Conservation (phyloP, 1,140 invertebrate species). For the Lepeophtheirus salmonis region DNA sequence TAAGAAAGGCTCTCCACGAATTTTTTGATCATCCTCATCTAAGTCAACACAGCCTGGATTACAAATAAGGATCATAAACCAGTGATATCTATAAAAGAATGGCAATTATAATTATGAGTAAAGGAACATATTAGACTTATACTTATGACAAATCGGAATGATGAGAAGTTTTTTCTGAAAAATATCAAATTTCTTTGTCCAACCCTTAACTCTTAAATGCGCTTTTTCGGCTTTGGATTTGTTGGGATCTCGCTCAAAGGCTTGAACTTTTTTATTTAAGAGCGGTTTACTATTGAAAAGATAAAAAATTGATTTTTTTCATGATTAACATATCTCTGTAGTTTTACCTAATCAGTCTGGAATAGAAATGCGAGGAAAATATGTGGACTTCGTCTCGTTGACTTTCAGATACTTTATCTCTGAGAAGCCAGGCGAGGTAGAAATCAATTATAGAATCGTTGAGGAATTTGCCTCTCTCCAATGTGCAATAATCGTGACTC, state of each 20-base stretch:
- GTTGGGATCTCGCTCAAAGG: slow-evolving; percentile 17
- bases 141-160: slow-evolving; percentile 86
- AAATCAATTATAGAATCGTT: slow-evolving; percentile 97
- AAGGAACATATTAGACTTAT: slow-evolving; percentile 1
- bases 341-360: slow-evolving; percentile 46
- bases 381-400: slow-evolving; percentile 65
- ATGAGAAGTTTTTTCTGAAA: slow-evolving; percentile 93
- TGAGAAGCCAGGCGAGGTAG: slow-evolving; percentile 59
- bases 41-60: not conserved
- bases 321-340: not conserved
- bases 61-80: not conserved
- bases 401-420: slow-evolving; percentile 45
- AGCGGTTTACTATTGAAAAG: slow-evolving; percentile 12
- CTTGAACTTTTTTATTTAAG: slow-evolving; percentile 37
- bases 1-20: slow-evolving; percentile 1
- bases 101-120: not conserved
- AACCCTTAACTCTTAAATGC: slow-evolving; percentile 71
- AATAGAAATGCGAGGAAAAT: slow-evolving; percentile 91
- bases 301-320: not conserved
- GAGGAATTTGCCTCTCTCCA: slow-evolving; percentile 76
- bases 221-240: slow-evolving; percentile 55
- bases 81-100: not conserved
- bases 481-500: slow-evolving; percentile 71
- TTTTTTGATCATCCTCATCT: not conserved
- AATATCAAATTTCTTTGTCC: slow-evolving; percentile 89